A percentile compares a stretch with the other conserved stretches of the same genome.
Conservation (phyloP, 2,888 invertebrate genomes). For the Monochamus alternatus region DNA sequence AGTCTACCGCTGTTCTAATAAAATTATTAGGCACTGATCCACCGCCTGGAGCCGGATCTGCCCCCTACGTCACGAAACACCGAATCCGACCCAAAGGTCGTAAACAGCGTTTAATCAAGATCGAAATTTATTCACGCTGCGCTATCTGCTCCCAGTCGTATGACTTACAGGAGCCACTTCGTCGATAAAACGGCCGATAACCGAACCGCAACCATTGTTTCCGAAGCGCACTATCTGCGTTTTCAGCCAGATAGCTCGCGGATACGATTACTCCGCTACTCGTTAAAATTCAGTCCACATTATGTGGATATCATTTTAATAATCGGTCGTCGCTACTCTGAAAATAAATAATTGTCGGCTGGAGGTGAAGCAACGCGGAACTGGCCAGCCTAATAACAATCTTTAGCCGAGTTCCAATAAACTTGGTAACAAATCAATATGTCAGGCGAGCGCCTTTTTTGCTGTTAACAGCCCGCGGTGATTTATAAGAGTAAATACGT, state of each 20-base stretch:
- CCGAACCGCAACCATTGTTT: constrained; percentile 33
- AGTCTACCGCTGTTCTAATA: no score
- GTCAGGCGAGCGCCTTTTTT: constrained; percentile 35
- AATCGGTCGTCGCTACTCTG: constrained; percentile 18
- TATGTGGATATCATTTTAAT: constrained; percentile 31
- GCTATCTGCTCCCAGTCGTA: constrained; percentile 26
- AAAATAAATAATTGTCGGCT: constrained; percentile 47
- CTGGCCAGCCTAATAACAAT: constrained; percentile 39
- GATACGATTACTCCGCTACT: constrained; percentile 35
- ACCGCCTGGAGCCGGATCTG: no score
- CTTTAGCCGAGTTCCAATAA: constrained; percentile 39
- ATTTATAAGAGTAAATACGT: constrained; percentile 41
- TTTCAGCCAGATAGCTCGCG: constrained; percentile 25
- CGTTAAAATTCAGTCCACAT: constrained; percentile 49
- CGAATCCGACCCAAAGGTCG: no score
- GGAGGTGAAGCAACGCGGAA: constrained; percentile 44
- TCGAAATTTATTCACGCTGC: constrained; percentile 39
- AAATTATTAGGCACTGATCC: no score
- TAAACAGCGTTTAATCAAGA: constrained; percentile 44
- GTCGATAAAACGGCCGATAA: constrained; percentile 24
- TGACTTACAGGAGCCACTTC: constrained; percentile 31
- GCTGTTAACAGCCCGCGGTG: constrained; percentile 31
- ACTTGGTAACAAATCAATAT: constrained; percentile 37
- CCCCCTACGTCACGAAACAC: no score
- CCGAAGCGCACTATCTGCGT: constrained; percentile 37